These are phyloP conservation scores for Mus minutoides DNA, from an alignment of 2,797 vertebrate species.

Conservation along the genomic window DNA sequence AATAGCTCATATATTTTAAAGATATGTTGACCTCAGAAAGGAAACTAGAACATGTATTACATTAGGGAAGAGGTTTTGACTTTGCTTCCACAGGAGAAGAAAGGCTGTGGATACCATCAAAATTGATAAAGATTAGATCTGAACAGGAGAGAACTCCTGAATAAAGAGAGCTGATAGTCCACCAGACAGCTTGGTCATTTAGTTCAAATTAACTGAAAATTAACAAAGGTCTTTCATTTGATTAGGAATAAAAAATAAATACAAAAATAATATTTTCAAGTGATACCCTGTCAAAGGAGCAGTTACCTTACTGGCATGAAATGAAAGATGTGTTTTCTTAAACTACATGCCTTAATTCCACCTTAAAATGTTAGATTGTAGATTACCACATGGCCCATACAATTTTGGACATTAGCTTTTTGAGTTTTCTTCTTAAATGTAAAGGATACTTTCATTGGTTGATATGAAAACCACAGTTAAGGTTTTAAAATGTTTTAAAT, in stretches of 20 bases:
- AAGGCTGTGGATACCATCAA: not conserved
- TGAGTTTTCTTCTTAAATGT: not conserved
- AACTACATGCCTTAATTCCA: not conserved
- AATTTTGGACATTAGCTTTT: not conserved
- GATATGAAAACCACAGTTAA: not conserved
- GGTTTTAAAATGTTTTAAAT: not conserved
- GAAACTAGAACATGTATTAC: too few relatives aligned
- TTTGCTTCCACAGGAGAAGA: too few relatives aligned
- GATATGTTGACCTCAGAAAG: too few relatives aligned
- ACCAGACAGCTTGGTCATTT: not conserved
- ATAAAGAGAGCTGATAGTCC: not conserved
- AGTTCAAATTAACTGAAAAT: not conserved
- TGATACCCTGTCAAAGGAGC: not conserved
- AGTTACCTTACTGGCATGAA: not conserved
- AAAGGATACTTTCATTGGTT: not conserved
- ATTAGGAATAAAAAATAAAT: not conserved
- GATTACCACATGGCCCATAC: not conserved
- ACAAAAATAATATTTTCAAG: not conserved
- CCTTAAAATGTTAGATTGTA: not conserved
- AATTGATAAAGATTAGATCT: not conserved
- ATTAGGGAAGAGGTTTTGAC: too few relatives aligned
- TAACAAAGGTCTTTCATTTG: not conserved
- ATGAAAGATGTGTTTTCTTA: not conserved
- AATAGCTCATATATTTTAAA: too few relatives aligned
- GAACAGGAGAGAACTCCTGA: not conserved